These are phyloP conservation scores for Thamnophis sirtalis DNA, from an alignment of 2,113 vertebrate genomes.

Conservation along the genomic window DNA sequence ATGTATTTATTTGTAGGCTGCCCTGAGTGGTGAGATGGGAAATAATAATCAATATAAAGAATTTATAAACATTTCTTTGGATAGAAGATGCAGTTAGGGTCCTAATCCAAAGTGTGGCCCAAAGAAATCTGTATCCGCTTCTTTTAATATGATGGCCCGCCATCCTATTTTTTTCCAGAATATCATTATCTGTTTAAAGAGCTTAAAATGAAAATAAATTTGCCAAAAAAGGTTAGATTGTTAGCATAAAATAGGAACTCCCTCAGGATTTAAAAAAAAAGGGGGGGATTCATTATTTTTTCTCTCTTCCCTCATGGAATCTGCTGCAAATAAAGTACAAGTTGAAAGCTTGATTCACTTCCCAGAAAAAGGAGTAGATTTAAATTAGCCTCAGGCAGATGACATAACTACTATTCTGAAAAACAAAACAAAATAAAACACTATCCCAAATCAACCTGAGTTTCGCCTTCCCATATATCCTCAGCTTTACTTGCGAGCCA, in stretches of 20 bases:
- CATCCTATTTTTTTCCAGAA: background rate
- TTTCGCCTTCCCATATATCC: background rate
- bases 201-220: background rate
- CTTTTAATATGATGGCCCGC: background rate
- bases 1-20: background rate
- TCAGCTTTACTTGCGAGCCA: background rate
- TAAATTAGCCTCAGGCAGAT: background rate
- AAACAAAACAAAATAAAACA: background rate
- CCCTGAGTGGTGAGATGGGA: background rate
- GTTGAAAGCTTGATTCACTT: background rate
- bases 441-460: background rate
- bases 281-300: background rate
- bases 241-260: background rate
- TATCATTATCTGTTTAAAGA: background rate
- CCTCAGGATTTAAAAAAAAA: background rate
- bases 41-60: background rate
- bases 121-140: background rate
- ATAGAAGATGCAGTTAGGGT: background rate
- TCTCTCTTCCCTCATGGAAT: background rate
- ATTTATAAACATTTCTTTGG: background rate
- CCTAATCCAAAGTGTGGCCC: background rate
- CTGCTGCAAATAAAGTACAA: background rate
- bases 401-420: background rate
- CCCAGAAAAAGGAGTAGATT: background rate
- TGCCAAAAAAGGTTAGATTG: background rate